phyloP scores from a whole-genome alignment of 1,140 invertebrate species.

The Macrobrachium rosenbergii region DNA sequence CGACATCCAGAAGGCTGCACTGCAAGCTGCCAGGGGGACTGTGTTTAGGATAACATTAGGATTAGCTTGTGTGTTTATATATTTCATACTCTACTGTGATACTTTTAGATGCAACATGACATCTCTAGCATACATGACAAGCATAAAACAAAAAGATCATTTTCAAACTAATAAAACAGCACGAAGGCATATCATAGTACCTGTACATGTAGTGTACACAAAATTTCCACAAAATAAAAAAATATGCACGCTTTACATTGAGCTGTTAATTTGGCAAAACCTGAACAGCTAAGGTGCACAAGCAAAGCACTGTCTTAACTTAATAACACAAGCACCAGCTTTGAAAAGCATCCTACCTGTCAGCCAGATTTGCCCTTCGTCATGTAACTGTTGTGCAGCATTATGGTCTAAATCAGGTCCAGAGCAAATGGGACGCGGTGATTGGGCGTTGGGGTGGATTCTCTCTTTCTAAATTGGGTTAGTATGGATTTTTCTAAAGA shows the following conservation, averaged over 20 bases:
- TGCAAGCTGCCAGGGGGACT: constrained; percentile 74
- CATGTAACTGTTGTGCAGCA: constrained; percentile 83
- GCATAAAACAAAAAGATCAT: constrained; percentile 44
- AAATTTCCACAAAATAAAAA: too few species aligned
- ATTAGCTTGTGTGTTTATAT: constrained; percentile 23
- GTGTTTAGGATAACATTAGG: constrained; percentile 67
- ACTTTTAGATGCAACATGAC: constrained; percentile 10
- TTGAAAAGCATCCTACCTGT: constrained; percentile 77
- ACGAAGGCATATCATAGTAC: not conserved
- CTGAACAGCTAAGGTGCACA: too few species aligned
- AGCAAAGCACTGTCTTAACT: too few species aligned
- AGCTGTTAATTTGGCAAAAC: too few species aligned
- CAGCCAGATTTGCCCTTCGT: constrained; percentile 90
- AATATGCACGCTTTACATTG: too few species aligned
- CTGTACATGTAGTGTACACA: too few species aligned
- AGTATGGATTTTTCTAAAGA: constrained; percentile 92
- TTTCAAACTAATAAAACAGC: constrained; percentile 29
- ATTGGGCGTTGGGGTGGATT: constrained; percentile 73
- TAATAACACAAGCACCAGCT: too few species aligned
- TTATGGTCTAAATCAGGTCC: constrained; percentile 86
- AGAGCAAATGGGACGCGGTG: constrained; percentile 75
- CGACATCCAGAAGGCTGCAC: constrained; percentile 88
- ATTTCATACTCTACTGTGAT: constrained; percentile 17
- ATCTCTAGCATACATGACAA: constrained; percentile 45
- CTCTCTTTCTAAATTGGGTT: constrained; percentile 90